Evolutionary conservation across 1,140 invertebrate genomes (phyloP).

Genomic region (Maconellicoccus hirsutus): DNA sequence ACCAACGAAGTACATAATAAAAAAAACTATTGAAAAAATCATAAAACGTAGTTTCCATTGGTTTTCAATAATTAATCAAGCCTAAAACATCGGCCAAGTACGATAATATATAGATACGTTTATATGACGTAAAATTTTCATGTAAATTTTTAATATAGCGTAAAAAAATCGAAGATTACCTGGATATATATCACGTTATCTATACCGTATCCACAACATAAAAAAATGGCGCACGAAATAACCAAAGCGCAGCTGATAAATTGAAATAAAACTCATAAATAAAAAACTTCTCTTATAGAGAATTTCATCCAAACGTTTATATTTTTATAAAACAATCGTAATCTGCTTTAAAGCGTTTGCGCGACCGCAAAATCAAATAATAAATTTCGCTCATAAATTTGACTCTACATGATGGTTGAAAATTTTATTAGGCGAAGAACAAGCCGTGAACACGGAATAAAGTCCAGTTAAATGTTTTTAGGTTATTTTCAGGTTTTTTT

Average conservation of each 20-base stretch:
- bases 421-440: not conserved
- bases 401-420: not conserved
- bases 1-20: no score
- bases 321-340: not conserved
- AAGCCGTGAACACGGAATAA: not conserved
- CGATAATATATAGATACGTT: not conserved
- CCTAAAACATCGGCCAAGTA: not conserved
- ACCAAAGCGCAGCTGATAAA: not conserved
- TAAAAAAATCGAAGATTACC: not conserved
- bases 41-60: not conserved
- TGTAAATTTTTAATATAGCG: not conserved
- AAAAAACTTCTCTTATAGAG: not conserved
- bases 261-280: not conserved
- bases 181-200: not conserved
- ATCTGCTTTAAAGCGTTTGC: not conserved
- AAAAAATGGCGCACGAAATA: not conserved
- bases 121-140: not conserved
- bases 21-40: not conserved
- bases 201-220: not conserved
- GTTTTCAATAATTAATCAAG: not conserved
- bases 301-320: not conserved
- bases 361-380: not conserved
- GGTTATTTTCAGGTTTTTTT: not conserved
- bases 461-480: conserved; percentile 1
- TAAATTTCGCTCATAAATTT: not conserved